These are phyloP conservation scores for Myrmophylax atrothorax DNA, from an alignment of 2,113 vertebrate species.

Conservation along the genomic window DNA sequence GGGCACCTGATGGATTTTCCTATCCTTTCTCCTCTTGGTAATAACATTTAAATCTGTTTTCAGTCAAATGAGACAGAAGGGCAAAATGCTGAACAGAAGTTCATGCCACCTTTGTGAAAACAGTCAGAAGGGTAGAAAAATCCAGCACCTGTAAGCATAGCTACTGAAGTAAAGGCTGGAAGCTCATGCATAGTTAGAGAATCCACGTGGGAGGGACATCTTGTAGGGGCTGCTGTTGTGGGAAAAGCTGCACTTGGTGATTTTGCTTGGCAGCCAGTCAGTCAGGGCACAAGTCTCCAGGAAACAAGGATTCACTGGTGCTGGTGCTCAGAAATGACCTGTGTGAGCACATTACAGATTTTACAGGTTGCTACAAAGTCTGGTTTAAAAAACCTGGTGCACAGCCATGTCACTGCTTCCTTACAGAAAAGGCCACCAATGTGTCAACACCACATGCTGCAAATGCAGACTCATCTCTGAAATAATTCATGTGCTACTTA, in stretches of 20 bases:
- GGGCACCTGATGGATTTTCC: background rate
- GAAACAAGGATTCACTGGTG: background rate
- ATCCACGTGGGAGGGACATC: background rate
- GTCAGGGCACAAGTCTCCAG: background rate
- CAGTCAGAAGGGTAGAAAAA: background rate
- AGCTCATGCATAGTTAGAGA: background rate
- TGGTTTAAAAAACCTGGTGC: background rate
- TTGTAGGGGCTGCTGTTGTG: background rate
- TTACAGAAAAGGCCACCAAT: background rate
- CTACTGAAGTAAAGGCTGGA: background rate
- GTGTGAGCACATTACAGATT: background rate
- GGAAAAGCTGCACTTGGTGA: background rate
- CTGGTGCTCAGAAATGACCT: background rate
- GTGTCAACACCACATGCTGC: background rate
- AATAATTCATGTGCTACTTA: background rate
- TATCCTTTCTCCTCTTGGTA: background rate
- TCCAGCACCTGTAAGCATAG: background rate
- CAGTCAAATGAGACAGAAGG: background rate
- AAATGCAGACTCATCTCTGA: background rate
- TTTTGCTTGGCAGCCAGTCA: background rate
- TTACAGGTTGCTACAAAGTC: background rate
- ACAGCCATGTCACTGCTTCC: background rate
- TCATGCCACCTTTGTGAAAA: background rate
- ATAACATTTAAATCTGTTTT: constrained; percentile 5
- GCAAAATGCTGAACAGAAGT: background rate